Evolutionary conservation across 2,797 vertebrate genomes (phyloP).

Genomic region (Astyanax mexicanus): DNA sequence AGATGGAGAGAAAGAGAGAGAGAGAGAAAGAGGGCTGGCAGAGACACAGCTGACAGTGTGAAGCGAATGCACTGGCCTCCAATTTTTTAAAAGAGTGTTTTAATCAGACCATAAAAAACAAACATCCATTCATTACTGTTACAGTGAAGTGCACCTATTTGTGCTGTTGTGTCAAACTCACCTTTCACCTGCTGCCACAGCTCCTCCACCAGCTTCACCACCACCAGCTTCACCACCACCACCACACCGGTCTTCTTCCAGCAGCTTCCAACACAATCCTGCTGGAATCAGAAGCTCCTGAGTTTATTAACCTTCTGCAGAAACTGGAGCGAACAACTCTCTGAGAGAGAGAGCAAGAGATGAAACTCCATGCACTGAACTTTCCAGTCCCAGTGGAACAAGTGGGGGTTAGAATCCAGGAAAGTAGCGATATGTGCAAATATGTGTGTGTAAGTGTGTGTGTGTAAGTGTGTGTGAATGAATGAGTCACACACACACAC

Average conservation of each 20-base stretch:
- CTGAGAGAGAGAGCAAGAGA: neutral
- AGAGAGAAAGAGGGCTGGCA: neutral
- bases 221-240: too few relatives aligned
- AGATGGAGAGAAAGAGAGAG: slow-evolving; percentile 19
- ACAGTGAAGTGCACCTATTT: neutral
- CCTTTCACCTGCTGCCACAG: slow-evolving; percentile 43
- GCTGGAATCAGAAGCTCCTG: neutral
- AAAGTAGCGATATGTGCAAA: slow-evolving; percentile 1
- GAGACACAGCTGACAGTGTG: slow-evolving; percentile 28
- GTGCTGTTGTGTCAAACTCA: slow-evolving; percentile 43
- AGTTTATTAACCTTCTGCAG: neutral
- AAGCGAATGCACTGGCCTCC: slow-evolving; percentile 4
- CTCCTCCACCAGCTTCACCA: neutral
- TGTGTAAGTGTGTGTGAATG: slow-evolving; percentile 63
- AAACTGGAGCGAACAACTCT: slow-evolving; percentile 39
- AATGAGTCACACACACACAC: slow-evolving; percentile 67
- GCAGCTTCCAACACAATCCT: slow-evolving; percentile 3
- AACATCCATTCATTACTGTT: neutral
- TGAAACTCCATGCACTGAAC: slow-evolving; percentile 3
- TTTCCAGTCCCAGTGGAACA: slow-evolving; percentile 2
- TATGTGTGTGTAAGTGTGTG: slow-evolving; percentile 25
- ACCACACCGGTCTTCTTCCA: too few relatives aligned
- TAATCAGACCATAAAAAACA: too few relatives aligned
- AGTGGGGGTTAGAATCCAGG: slow-evolving; percentile 31
- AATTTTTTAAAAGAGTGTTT: slow-evolving; percentile 13